phyloP scores from a whole-genome alignment of 2,888 invertebrate genomes.

The Labia minor region DNA sequence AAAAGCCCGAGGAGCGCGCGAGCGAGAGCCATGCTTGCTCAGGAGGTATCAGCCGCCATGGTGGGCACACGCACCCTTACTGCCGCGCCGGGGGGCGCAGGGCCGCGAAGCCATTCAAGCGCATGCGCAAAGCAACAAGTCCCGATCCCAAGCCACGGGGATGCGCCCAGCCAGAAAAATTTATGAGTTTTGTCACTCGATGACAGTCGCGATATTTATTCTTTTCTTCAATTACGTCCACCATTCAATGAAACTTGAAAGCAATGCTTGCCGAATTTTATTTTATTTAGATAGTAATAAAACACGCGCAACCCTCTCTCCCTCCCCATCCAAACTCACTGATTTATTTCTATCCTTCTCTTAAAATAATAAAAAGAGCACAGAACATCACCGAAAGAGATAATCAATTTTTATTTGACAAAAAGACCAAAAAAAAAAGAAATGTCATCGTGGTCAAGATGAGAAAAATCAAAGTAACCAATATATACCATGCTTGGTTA shows the following conservation, averaged over 20 bases:
- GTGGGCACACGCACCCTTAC: slow-evolving; percentile 4
- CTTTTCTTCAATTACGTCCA: background rate
- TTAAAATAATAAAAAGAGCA: no score
- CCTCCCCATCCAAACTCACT: no score
- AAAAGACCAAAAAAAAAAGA: no score
- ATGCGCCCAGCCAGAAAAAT: background rate
- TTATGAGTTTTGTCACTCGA: background rate
- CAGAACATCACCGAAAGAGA: no score
- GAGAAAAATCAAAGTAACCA: no score
- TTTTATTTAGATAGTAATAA: background rate
- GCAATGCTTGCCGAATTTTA: background rate
- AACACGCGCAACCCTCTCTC: no score
- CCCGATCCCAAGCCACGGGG: background rate
- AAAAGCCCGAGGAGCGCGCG: background rate
- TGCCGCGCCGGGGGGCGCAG: background rate
- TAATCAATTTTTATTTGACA: no score
- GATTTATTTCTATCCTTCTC: no score
- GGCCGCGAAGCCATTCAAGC: background rate
- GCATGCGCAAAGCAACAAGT: slow-evolving; percentile 4
- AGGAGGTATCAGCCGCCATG: slow-evolving; percentile 5
- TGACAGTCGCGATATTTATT: background rate
- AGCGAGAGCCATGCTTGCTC: background rate
- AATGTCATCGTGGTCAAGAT: no score
- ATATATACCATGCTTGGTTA: no score
- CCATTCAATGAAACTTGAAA: background rate